Conservation (phyloP, 2,888 invertebrate species). For the Cheiracanthium punctorium region DNA sequence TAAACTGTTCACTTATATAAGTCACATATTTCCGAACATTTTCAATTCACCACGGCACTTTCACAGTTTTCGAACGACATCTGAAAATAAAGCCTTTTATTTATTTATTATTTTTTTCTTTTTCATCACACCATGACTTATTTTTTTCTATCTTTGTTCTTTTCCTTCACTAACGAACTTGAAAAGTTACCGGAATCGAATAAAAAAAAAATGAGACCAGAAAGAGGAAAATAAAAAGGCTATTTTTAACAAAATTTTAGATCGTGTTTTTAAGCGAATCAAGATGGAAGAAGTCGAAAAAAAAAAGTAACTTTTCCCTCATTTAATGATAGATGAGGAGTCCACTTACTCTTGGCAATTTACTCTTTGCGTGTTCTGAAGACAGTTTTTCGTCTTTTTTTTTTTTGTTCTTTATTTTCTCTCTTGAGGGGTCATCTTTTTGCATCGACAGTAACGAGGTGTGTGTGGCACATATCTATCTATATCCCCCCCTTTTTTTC, state of each 20-base stretch:
- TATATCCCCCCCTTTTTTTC: not conserved
- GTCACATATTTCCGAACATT: too few relatives aligned
- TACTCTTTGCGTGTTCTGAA: not conserved
- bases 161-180: not conserved
- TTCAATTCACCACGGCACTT: too few relatives aligned
- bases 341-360: not conserved
- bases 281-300: too few relatives aligned
- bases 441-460: not conserved
- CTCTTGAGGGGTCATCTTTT: constrained; percentile 5
- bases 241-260: not conserved
- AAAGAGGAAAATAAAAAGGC: not conserved
- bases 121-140: not conserved
- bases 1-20: too few relatives aligned
- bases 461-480: constrained; percentile 2
- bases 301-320: not conserved
- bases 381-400: not conserved
- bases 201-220: not conserved
- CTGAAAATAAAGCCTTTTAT: not conserved
- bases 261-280: not conserved
- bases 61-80: too few relatives aligned
- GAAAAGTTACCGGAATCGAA: not conserved
- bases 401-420: too few relatives aligned
- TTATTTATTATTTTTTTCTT: not conserved
- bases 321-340: constrained; percentile 2
- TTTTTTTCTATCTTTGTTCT: not conserved